A percentile compares a stretch with the other conserved stretches of the same genome.
Conservation (phyloP, 2,888 invertebrate species). For the Drosophila prostipennis region DNA sequence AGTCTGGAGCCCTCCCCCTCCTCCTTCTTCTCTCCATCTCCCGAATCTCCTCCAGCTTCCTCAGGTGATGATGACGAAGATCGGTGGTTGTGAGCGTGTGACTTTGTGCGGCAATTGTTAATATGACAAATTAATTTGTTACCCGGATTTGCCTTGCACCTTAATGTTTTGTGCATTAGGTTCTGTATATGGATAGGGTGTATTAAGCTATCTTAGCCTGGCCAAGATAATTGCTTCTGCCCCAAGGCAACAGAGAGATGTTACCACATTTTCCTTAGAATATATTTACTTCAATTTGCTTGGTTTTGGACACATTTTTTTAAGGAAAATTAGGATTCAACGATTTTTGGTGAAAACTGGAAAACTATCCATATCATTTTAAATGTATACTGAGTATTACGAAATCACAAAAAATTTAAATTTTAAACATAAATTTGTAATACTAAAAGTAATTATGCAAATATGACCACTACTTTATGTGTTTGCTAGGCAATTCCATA, state of each 20-base stretch:
- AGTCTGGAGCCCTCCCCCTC: slow-evolving; percentile 13
- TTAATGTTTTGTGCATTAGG: slow-evolving; percentile 28
- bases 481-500: background rate
- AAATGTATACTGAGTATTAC: too few species aligned
- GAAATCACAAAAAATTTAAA: too few species aligned
- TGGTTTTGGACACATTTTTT: too few species aligned
- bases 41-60: slow-evolving; percentile 9
- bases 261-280: background rate
- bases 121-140: slow-evolving; percentile 82
- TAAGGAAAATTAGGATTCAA: too few species aligned
- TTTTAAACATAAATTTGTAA: too few species aligned
- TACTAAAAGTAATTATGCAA: too few species aligned
- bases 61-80: slow-evolving; percentile 24
- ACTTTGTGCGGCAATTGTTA: slow-evolving; percentile 72
- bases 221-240: slow-evolving; percentile 17
- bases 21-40: background rate
- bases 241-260: background rate
- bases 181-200: slow-evolving; percentile 48
- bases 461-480: too few species aligned
- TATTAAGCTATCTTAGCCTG: slow-evolving; percentile 33
- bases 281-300: too few species aligned
- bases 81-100: slow-evolving; percentile 62
- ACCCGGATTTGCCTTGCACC: slow-evolving; percentile 66
- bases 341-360: too few species aligned
- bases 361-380: too few species aligned